phyloP scores from a whole-genome alignment of 2,113 vertebrate genomes.

The Notarius quadriscutis region DNA sequence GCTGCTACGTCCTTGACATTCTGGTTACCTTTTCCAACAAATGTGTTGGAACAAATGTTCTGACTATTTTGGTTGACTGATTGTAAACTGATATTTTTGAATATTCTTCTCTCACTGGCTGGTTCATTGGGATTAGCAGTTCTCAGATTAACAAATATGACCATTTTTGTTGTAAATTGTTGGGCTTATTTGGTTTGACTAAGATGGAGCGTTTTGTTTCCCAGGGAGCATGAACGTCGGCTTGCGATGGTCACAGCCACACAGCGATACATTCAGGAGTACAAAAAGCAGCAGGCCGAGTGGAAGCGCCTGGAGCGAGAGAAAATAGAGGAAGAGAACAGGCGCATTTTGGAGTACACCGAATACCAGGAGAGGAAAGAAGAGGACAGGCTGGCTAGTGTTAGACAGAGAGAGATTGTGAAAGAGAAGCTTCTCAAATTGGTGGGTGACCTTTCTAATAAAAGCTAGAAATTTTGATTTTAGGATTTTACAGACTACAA shows the following conservation, averaged over 20 bases:
- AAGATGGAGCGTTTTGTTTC: slow-evolving; percentile 31
- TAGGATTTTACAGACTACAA: background rate
- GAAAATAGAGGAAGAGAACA: slow-evolving; percentile 88
- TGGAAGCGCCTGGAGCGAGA: slow-evolving; percentile 83
- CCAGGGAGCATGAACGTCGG: slow-evolving; percentile 82
- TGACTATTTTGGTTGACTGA: background rate
- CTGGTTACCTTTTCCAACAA: too few relatives aligned
- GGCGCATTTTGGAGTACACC: slow-evolving; percentile 82
- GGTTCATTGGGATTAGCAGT: background rate
- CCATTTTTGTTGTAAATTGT: background rate
- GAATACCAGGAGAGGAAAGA: slow-evolving; percentile 75
- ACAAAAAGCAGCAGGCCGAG: slow-evolving; percentile 78
- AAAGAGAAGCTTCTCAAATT: slow-evolving; percentile 78
- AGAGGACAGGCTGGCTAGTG: slow-evolving; percentile 73
- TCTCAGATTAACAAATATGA: background rate
- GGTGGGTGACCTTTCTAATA: slow-evolving; percentile 62
- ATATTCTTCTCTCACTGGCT: background rate
- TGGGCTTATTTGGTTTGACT: background rate
- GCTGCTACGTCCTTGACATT: too few relatives aligned
- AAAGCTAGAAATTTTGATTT: background rate
- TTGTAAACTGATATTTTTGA: background rate
- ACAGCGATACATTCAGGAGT: slow-evolving; percentile 82
- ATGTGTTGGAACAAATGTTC: background rate
- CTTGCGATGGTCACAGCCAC: slow-evolving; percentile 82
- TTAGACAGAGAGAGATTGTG: slow-evolving; percentile 75